phyloP scores from a whole-genome alignment of 2,888 invertebrate species.

The Aphrophora alni region DNA sequence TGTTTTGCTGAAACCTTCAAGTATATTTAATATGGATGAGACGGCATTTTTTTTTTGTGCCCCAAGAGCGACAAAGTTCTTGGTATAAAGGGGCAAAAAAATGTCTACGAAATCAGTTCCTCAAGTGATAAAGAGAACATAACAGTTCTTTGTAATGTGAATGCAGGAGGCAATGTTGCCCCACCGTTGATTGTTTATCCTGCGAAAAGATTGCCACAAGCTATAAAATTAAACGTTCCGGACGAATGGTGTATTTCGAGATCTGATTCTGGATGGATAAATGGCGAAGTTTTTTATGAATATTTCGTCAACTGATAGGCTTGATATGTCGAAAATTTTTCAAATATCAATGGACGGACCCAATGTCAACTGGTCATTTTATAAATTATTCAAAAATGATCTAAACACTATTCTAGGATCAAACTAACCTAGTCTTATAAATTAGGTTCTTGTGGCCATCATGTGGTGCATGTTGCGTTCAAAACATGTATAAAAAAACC shows the following conservation, averaged over 20 bases:
- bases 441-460: no score
- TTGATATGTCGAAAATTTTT: no score
- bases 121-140: slow-evolving; percentile 53
- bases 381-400: no score
- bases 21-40: slow-evolving; percentile 55
- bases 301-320: slow-evolving; percentile 46
- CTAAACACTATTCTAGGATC: no score
- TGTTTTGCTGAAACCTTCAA: slow-evolving; percentile 21
- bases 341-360: no score
- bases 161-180: slow-evolving; percentile 50
- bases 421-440: no score
- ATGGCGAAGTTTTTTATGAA: slow-evolving; percentile 44
- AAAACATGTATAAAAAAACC: no score
- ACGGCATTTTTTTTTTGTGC: slow-evolving; percentile 52
- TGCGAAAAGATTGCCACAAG: slow-evolving; percentile 42
- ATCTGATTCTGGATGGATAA: slow-evolving; percentile 47
- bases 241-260: slow-evolving; percentile 42
- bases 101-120: slow-evolving; percentile 38
- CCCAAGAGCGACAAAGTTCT: slow-evolving; percentile 55
- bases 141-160: slow-evolving; percentile 50
- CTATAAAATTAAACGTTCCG: slow-evolving; percentile 42
- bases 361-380: no score
- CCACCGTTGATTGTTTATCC: slow-evolving; percentile 44
- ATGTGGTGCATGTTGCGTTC: no score
- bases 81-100: slow-evolving; percentile 51